phyloP scores from a whole-genome alignment of 2,113 vertebrate genomes.

The Panurus biarmicus region DNA sequence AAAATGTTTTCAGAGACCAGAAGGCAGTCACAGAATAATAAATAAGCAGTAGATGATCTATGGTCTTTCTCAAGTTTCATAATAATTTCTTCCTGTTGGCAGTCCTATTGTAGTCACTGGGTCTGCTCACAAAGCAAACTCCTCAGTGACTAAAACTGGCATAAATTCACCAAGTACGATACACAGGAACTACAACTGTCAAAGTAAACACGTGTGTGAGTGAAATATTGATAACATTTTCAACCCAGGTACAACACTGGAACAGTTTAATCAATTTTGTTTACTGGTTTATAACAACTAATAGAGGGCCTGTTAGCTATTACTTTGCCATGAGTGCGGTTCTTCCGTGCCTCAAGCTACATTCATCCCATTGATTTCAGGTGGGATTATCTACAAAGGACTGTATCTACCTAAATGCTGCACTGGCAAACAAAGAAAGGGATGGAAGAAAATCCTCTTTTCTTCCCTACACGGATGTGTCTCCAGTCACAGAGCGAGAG shows the following conservation, averaged over 20 bases:
- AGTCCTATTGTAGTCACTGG: background rate
- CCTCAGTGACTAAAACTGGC: background rate
- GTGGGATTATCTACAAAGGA: background rate
- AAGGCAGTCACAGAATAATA: background rate
- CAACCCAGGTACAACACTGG: background rate
- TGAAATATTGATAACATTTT: background rate
- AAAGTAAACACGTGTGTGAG: background rate
- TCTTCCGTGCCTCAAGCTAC: background rate
- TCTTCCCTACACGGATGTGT: background rate
- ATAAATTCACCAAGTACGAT: background rate
- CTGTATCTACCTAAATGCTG: background rate
- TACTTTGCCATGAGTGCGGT: background rate
- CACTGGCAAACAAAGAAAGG: background rate
- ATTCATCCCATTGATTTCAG: background rate
- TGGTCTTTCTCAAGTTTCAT: background rate
- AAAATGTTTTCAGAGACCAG: background rate
- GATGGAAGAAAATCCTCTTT: background rate
- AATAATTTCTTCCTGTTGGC: background rate
- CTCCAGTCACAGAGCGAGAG: background rate
- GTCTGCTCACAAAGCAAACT: background rate
- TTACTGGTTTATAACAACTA: background rate
- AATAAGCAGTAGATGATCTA: background rate
- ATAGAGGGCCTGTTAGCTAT: background rate
- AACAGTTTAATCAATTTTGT: background rate
- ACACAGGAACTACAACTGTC: background rate